These are phyloP conservation scores for Aleiodes sp. DNA, from an alignment of 1,140 invertebrate species.

Conservation along the genomic window DNA sequence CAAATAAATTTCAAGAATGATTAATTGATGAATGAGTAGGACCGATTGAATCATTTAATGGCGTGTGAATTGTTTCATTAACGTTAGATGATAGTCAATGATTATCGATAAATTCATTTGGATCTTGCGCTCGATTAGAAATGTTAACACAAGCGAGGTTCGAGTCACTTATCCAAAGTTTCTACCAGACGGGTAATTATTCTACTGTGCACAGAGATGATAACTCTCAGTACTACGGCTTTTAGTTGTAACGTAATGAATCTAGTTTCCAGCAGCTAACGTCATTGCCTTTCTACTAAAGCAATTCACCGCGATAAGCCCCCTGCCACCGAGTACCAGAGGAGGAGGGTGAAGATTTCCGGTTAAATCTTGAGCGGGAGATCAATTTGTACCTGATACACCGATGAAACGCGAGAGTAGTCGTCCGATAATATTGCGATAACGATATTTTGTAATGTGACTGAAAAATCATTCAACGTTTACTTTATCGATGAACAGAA, in stretches of 20 bases:
- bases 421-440: background rate
- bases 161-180: slow-evolving; percentile 58
- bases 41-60: too few species aligned
- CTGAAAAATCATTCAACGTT: too few species aligned
- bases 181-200: slow-evolving; percentile 59
- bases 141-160: slow-evolving; percentile 20
- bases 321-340: slow-evolving; percentile 43
- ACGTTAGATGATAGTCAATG: background rate
- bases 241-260: slow-evolving; percentile 52
- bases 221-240: slow-evolving; percentile 42
- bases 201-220: slow-evolving; percentile 50
- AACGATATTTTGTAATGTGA: too few species aligned
- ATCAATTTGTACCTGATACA: slow-evolving; percentile 38
- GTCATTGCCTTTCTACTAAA: slow-evolving; percentile 34
- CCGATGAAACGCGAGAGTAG: slow-evolving; percentile 31
- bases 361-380: slow-evolving; percentile 43
- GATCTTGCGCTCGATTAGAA: background rate
- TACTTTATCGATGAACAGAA: too few species aligned
- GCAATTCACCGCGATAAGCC: slow-evolving; percentile 41
- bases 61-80: background rate
- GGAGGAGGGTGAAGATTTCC: slow-evolving; percentile 40
- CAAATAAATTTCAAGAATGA: background rate
- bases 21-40: background rate
- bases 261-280: slow-evolving; percentile 42
- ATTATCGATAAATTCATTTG: background rate